Conservation (phyloP, 2,113 vertebrate genomes). For the rat (Rattus norvegicus) region GRCr8 NC_086024.1:130767001-130767500, state of each 20-base stretch:
- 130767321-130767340: neutral
- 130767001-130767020: neutral
- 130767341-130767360: conserved; percentile 84
- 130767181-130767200: neutral
- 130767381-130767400: conserved; percentile 88
- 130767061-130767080: neutral
- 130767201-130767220: rapidly evolving
- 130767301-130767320: neutral
- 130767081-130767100: neutral
- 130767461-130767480: conserved; percentile 87
- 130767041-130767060: neutral
- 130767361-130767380: conserved; percentile 91
- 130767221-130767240: neutral
- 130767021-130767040: neutral
- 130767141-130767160: neutral
- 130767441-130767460: conserved; percentile 89
- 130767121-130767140: neutral
- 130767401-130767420: conserved; percentile 90
- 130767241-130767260: neutral
- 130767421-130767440: conserved; percentile 90
- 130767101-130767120: too few species aligned
- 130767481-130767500: conserved; percentile 89
- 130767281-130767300: neutral
- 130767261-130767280: rapidly evolving
- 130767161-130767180: neutral